phyloP scores from a whole-genome alignment of 1,140 invertebrate species.

The Drosophila miranda region DNA sequence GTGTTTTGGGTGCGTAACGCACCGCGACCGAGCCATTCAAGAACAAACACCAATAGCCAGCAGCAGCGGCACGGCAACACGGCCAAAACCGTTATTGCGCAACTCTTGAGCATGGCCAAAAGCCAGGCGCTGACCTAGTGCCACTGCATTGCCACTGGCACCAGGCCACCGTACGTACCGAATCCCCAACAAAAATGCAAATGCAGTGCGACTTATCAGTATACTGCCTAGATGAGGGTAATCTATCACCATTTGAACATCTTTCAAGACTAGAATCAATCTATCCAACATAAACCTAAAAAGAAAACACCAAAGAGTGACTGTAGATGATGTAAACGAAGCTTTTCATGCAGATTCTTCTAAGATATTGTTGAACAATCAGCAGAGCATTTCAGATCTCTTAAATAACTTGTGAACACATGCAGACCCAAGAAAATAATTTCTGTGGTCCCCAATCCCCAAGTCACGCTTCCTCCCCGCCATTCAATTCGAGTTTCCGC shows the following conservation, averaged over 20 bases:
- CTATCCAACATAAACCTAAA: too few species aligned
- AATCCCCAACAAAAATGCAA: conserved; percentile 31
- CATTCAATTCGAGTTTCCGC: conserved; percentile 49
- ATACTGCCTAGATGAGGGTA: not conserved
- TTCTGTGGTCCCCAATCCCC: too few species aligned
- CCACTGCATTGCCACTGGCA: conserved; percentile 48
- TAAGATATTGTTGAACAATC: too few species aligned
- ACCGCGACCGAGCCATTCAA: conserved; percentile 36
- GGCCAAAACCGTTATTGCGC: conserved; percentile 59
- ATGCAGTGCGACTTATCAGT: conserved; percentile 29
- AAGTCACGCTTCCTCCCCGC: not conserved
- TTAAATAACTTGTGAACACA: too few species aligned
- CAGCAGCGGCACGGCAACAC: conserved; percentile 11
- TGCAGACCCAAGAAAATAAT: too few species aligned
- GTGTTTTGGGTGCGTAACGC: conserved; percentile 62
- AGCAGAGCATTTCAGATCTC: too few species aligned
- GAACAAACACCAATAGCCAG: conserved; percentile 9
- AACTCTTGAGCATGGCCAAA: conserved; percentile 39
- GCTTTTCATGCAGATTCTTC: too few species aligned
- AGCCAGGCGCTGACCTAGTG: conserved; percentile 53
- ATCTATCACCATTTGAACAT: too few species aligned
- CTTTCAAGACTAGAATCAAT: too few species aligned
- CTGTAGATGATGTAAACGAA: too few species aligned
- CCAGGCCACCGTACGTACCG: conserved; percentile 24
- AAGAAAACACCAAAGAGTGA: too few species aligned